phyloP scores from a whole-genome alignment of 2,888 invertebrate species.

The Zaprionus obscuricornis region DNA sequence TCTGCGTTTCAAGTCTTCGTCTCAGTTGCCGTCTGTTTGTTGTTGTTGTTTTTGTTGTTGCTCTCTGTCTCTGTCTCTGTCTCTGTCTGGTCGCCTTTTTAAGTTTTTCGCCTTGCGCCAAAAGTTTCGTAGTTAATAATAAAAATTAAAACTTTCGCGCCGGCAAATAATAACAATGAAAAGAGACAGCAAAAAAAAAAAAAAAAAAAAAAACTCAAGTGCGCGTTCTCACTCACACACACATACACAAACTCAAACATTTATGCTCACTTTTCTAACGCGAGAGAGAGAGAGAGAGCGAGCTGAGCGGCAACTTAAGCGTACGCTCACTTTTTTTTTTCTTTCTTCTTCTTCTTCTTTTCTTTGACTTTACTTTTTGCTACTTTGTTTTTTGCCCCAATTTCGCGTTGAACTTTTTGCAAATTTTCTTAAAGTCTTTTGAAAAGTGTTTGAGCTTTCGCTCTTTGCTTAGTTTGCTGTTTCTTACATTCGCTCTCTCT shows the following conservation, averaged over 20 bases:
- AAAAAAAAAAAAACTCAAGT: too few species aligned
- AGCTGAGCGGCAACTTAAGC: too few species aligned
- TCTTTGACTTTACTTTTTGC: conserved; percentile 7
- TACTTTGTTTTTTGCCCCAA: conserved; percentile 41
- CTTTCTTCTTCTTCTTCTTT: too few species aligned
- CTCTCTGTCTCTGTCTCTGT: conserved; percentile 19
- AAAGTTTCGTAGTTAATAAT: conserved; percentile 79
- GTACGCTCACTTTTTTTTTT: conserved; percentile 6
- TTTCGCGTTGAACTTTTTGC: conserved; percentile 36
- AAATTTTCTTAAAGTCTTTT: neutral
- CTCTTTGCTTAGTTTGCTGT: conserved; percentile 40
- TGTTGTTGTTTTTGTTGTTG: neutral
- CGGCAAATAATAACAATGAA: conserved; percentile 77
- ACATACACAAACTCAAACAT: neutral
- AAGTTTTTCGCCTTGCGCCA: conserved; percentile 67
- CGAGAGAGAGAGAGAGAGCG: too few species aligned
- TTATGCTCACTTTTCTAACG: conserved; percentile 2
- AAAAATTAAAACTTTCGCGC: conserved; percentile 79
- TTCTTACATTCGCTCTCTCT: conserved; percentile 9
- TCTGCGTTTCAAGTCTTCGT: neutral
- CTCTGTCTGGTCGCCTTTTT: conserved; percentile 66
- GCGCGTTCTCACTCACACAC: neutral
- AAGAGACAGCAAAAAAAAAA: conserved; percentile 52
- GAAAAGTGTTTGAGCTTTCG: conserved; percentile 16
- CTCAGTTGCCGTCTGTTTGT: neutral